Evolutionary conservation across 64 coral and sea anemone genomes (phyloP).

Genomic region (Trachythela sp.): DNA sequence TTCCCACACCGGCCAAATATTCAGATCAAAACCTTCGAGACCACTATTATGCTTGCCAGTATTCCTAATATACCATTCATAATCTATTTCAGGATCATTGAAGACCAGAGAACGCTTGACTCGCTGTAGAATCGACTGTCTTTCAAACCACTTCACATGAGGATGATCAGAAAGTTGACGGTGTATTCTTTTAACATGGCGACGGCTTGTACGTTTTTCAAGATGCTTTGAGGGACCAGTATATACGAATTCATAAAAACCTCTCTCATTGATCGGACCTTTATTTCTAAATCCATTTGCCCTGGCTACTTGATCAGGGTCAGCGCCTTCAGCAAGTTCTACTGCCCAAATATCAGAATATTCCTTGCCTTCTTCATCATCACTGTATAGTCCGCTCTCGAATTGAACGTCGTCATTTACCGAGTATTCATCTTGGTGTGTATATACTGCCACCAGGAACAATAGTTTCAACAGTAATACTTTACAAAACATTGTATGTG

Average conservation of each 20-base stretch:
- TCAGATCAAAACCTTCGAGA: slow-evolving; percentile 47
- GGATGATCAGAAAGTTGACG: slow-evolving; percentile 55
- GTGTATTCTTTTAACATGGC: slow-evolving; percentile 25
- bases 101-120: slow-evolving; percentile 56
- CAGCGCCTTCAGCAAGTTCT: slow-evolving; percentile 57
- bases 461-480: not conserved
- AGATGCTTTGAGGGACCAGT: not conserved
- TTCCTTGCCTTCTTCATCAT: not conserved
- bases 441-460: not conserved
- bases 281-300: slow-evolving; percentile 60
- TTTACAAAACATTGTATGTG: not conserved
- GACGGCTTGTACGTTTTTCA: slow-evolving; percentile 47
- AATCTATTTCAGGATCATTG: slow-evolving; percentile 58
- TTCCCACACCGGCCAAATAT: slow-evolving; percentile 56
- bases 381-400: not conserved
- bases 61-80: slow-evolving; percentile 77
- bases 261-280: slow-evolving; percentile 55
- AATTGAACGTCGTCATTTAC: not conserved
- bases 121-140: slow-evolving; percentile 53
- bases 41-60: slow-evolving; percentile 23
- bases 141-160: slow-evolving; percentile 70
- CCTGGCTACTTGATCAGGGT: slow-evolving; percentile 62
- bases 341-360: slow-evolving; percentile 51
- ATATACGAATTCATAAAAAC: slow-evolving; percentile 69
- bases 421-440: not conserved